Evolutionary conservation across 2,797 vertebrate genomes (phyloP).

Genomic region (Columba guinea): DNA sequence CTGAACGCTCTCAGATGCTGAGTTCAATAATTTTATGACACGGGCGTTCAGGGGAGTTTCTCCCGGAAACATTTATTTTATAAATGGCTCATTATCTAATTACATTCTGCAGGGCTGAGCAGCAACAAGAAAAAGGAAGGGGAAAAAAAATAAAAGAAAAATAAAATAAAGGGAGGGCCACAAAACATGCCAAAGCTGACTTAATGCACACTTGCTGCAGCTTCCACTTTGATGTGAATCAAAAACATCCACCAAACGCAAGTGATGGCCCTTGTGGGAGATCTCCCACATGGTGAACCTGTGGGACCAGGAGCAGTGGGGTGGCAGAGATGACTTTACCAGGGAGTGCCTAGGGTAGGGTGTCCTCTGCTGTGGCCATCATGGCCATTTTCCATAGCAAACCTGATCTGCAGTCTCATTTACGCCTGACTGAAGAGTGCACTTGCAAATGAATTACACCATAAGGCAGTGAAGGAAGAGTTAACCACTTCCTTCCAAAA

Average conservation of each 20-base stretch:
- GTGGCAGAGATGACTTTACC: background rate
- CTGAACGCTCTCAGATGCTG: background rate
- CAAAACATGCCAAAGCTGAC: background rate
- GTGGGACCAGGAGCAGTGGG: background rate
- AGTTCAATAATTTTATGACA: constrained; percentile 54
- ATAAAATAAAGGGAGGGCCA: background rate
- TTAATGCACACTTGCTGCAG: background rate
- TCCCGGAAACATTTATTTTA: constrained; percentile 60
- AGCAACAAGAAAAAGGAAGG: constrained; percentile 13
- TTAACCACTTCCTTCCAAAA: constrained; percentile 60
- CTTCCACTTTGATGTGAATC: background rate
- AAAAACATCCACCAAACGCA: background rate
- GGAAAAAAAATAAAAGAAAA: background rate
- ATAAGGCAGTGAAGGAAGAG: constrained; percentile 25
- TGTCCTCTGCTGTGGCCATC: rapidly evolving
- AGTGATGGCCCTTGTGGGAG: background rate
- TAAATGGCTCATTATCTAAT: constrained; percentile 64
- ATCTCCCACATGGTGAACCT: background rate
- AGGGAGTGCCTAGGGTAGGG: background rate
- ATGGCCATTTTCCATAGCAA: background rate
- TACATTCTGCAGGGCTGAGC: constrained; percentile 26
- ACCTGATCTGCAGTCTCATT: constrained; percentile 54
- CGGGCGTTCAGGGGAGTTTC: constrained; percentile 47
- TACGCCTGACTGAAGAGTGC: constrained; percentile 69
- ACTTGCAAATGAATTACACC: background rate